phyloP scores from a whole-genome alignment of 2,113 vertebrate genomes.

The Ploceus nigricollis region DNA sequence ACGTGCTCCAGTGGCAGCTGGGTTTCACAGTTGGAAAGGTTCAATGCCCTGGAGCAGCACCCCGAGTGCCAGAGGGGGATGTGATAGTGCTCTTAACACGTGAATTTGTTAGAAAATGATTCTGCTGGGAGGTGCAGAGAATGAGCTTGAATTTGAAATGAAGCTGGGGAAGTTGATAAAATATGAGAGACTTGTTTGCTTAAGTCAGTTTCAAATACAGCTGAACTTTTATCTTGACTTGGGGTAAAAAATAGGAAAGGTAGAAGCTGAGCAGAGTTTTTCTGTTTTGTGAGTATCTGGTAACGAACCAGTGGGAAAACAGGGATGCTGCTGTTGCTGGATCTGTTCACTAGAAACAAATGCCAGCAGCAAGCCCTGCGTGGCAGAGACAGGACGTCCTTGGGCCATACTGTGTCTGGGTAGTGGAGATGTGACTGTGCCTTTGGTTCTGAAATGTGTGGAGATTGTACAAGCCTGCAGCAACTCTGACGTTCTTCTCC shows the following conservation, averaged over 20 bases:
- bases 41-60: rapidly evolving
- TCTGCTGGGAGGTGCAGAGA: neutral
- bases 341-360: neutral
- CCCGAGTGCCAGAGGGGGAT: too few relatives aligned
- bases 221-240: neutral
- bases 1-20: neutral
- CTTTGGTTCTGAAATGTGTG: neutral
- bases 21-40: neutral
- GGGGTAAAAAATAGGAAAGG: neutral
- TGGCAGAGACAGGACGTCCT: neutral
- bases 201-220: neutral
- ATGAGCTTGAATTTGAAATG: neutral
- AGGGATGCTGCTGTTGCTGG: neutral
- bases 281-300: neutral
- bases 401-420: rapidly evolving
- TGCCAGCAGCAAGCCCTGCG: rapidly evolving
- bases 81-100: rapidly evolving
- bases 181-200: rapidly evolving
- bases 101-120: neutral
- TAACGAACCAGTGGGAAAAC: neutral
- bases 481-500: neutral
- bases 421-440: neutral
- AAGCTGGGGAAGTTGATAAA: neutral
- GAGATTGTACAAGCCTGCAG: neutral
- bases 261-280: neutral